Evolutionary conservation across 37 sponge, comb jelly and placozoan genomes (phyloP).

Genomic region (Bolinopsis microptera): DNA sequence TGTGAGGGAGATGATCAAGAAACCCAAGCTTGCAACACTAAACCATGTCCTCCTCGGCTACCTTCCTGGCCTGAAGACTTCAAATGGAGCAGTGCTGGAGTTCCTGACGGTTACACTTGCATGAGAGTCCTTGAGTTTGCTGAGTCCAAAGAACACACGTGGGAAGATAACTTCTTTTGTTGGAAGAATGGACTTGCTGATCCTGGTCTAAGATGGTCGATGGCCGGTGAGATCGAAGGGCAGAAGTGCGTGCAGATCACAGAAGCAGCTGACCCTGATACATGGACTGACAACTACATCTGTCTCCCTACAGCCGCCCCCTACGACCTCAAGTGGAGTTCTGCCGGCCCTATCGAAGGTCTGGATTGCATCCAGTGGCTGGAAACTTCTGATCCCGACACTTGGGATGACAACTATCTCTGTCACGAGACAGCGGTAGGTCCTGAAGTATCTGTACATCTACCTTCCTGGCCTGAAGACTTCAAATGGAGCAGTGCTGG

Average conservation of each 20-base stretch:
- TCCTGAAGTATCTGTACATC: too few species aligned
- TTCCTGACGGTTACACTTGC: too few species aligned
- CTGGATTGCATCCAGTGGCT: not conserved
- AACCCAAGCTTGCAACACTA: not conserved
- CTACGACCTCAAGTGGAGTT: not conserved
- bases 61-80: too few species aligned
- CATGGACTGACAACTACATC: not conserved
- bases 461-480: too few species aligned
- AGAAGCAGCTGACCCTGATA: not conserved
- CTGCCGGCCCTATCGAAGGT: not conserved
- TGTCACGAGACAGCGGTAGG: too few species aligned
- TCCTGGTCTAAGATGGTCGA: not conserved
- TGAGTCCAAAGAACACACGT: too few species aligned
- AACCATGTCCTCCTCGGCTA: constrained; percentile 20
- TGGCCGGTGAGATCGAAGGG: not conserved
- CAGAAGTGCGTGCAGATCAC: not conserved
- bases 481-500: too few species aligned
- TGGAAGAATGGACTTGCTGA: too few species aligned
- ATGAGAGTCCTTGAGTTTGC: too few species aligned
- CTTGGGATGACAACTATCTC: not conserved
- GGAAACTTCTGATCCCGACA: not conserved
- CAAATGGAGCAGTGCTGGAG: too few species aligned
- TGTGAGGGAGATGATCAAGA: not conserved
- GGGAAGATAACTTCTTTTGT: too few species aligned
- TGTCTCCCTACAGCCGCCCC: not conserved